Percentiles rank a stretch among this genome's conserved stretches.
Evolutionary conservation across 2,113 vertebrate species (phyloP).

Genomic region (Microtus pennsylvanicus): DNA sequence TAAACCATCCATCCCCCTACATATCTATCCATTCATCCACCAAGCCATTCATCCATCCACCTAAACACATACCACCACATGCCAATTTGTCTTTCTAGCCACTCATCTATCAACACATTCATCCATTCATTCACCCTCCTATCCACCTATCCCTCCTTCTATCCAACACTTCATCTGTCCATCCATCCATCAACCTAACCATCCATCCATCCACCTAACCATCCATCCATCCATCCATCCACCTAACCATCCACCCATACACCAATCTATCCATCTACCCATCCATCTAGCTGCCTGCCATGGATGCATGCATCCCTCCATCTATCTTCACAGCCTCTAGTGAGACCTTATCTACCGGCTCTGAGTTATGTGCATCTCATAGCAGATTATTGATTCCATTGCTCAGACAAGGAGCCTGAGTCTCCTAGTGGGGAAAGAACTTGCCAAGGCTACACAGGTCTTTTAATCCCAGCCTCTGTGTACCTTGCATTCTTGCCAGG

Average conservation of each 20-base stretch:
- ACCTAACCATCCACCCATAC: fast-evolving
- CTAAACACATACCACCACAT: too few relatives aligned
- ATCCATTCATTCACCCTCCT: background rate
- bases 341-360: background rate
- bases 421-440: background rate
- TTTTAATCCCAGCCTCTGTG: background rate
- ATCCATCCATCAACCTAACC: background rate
- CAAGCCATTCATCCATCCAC: background rate
- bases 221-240: too few relatives aligned
- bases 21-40: background rate
- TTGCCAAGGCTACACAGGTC: background rate
- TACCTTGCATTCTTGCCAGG: background rate
- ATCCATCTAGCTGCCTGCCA: too few relatives aligned
- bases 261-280: fast-evolving
- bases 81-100: too few relatives aligned
- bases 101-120: too few relatives aligned
- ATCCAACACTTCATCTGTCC: too few relatives aligned
- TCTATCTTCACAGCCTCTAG: background rate
- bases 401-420: background rate
- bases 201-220: too few relatives aligned
- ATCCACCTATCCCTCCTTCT: background rate
- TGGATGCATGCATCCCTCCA: too few relatives aligned
- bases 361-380: background rate
- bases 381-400: background rate
- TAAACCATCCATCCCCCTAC: too few relatives aligned